Percentiles rank a stretch among this genome's conserved stretches.
These are phyloP conservation scores for Cygnus olor DNA, from an alignment of 2,797 vertebrate genomes.

Conservation along the genomic window DNA sequence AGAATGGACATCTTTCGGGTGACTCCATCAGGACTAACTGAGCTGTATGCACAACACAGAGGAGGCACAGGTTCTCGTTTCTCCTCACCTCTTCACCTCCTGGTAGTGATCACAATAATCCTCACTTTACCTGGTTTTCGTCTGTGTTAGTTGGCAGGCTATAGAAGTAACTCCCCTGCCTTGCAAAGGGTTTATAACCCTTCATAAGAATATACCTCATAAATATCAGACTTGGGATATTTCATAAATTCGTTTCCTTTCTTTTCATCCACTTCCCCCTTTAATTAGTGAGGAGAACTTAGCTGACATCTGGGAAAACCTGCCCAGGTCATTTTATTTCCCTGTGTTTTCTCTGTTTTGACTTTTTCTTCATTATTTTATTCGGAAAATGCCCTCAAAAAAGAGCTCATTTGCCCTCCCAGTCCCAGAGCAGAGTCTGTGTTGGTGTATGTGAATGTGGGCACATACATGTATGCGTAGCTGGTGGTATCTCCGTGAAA, in stretches of 20 bases:
- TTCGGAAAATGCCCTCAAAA: background rate
- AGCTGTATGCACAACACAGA: background rate
- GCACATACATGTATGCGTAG: background rate
- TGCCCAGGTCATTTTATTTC: background rate
- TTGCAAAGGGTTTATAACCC: background rate
- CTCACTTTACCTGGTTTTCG: background rate
- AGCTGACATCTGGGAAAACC: background rate
- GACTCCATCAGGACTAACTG: background rate
- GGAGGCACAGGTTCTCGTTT: background rate
- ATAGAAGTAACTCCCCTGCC: background rate
- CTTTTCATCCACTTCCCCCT: background rate
- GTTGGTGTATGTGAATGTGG: background rate
- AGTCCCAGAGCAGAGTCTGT: background rate
- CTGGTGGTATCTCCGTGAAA: background rate
- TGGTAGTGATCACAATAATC: background rate
- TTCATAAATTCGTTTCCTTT: background rate
- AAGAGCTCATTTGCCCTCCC: background rate
- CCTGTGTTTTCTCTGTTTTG: background rate
- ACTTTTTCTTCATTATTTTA: background rate
- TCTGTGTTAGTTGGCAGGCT: background rate
- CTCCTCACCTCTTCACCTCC: background rate
- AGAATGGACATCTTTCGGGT: background rate
- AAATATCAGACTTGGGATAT: background rate
- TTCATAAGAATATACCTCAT: background rate
- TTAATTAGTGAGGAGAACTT: background rate